Evolutionary conservation across 2,113 vertebrate genomes (phyloP).

Genomic region (Oncorhynchus nerka): DNA sequence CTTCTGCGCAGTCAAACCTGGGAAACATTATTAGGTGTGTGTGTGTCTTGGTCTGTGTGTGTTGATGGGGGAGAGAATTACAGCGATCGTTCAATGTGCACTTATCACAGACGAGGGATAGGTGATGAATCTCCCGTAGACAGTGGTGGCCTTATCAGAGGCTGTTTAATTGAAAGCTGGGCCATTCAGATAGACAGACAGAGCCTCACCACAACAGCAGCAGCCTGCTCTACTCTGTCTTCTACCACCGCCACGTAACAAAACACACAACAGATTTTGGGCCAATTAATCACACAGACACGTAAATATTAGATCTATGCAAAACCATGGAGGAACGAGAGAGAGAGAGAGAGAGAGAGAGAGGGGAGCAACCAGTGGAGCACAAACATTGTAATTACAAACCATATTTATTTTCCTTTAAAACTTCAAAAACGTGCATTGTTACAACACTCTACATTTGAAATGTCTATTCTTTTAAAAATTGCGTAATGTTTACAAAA

Average conservation of each 20-base stretch:
- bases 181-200: constrained; percentile 65
- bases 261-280: constrained; percentile 67
- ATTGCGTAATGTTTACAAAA: too few relatives aligned
- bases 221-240: constrained; percentile 41
- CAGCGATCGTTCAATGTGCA: constrained; percentile 56
- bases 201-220: constrained; percentile 23
- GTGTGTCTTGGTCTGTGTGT: constrained; percentile 7
- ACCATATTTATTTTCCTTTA: too few relatives aligned
- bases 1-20: constrained; percentile 21
- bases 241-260: constrained; percentile 52
- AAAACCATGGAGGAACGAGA: constrained; percentile 5
- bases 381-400: too few relatives aligned
- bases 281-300: constrained; percentile 65
- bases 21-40: neutral
- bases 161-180: constrained; percentile 71
- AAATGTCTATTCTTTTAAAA: too few relatives aligned
- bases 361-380: constrained; percentile 1
- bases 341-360: neutral
- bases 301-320: constrained; percentile 60
- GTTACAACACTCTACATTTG: too few relatives aligned
- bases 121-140: constrained; percentile 71
- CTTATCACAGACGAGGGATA: constrained; percentile 49
- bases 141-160: constrained; percentile 66
- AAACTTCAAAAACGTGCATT: too few relatives aligned
- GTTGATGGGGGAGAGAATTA: constrained; percentile 48